Evolutionary conservation across 64 coral and sea anemone genomes (phyloP), one percentile per base, ranked within the genome.

Genomic region (Pocillopora verrucosa): DNA sequence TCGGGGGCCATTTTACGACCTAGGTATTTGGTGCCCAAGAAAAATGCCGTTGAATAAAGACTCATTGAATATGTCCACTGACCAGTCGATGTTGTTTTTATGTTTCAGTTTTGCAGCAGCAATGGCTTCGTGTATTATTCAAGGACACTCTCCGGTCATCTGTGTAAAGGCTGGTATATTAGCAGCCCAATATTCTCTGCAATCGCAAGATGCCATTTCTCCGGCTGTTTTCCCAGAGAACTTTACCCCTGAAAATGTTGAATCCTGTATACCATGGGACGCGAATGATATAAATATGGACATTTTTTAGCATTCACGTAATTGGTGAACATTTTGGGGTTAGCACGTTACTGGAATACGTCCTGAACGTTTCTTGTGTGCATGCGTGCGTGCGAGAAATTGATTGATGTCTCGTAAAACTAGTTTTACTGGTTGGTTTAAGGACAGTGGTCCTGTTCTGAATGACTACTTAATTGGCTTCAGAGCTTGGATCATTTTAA

Each of bases 151-250:
- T 34, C 97, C 97, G 13, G 91, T 90, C 10, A 19, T 93, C 17
- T 99, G 97, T 60, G 84, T 99, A 1, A 95, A 99, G 70, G 87
- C 87, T 58, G 97, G 97, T 34, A 89, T 99, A 15, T 37, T 93
- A 57, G 94, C 94, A 4, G 97, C 97, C 36, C 72, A 87, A 20
- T 82, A 93, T 80, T 99, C 97, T 10, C 58, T 99, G 16, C 91
- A 84, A 35, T 90, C 82, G 13, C 91, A 87, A 16, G 90, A 93
- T 41, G 94, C 97, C 20, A 78, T 99, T 58, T 69, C 93, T 5
- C 61, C 90, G 51, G 88, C 88, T 25, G 65, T 85, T 72, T 38
- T 68, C 20, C 64, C 63, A 4, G 82, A 85, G 37, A 85, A 85
- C 56, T 85, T 85, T 13, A 85, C 82, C 20, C 65, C 20, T 22